Base-by-base conservation (phyloP, 2,888 invertebrate species). In the Junonia oenone region DNA sequence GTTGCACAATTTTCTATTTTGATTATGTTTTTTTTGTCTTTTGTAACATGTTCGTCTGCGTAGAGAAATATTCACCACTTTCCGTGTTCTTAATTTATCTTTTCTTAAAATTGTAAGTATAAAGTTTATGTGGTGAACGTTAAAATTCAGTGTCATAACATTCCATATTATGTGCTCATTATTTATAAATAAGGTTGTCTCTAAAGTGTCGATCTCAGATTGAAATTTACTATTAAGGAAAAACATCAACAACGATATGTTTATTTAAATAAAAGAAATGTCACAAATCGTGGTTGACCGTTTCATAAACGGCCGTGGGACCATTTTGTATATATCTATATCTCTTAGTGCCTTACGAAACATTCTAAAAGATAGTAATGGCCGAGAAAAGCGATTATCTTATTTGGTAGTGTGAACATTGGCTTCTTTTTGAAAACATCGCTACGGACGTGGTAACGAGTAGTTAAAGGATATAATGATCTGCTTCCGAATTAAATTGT, bases 191-290 rank as follows among this genome's bases (percentile, higher is more conserved):
- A 81, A 77, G 77, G 78, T 80, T 83, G 81, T 90, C 83, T 83
- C 83, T 78, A 76, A 84, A 82, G 80, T 81, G 83, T 88, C 89
- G 90, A 90, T 90, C 90, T 90, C 90, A 89, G 83, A 81, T 88
- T 89, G 88, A 89, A 87, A 86, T 81, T 84, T 82, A 88, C 82
- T 87, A 81, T 75, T 89, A 88, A 89, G 88, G 78, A 75, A 78
- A 81, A 78, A 52, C 46, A 52, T 46, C 29, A 31, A 45, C 81
- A 76, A 76, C 78, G 75, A 75, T 77, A 71, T 69, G 65, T 70
- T 72, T 64, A 76, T 74, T 70, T 71, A 67, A 68, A 73, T 71
- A 57, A 81, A 76, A 75, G 68, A 67, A 75, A 77, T 78, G 81
- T 85, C 81, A 83, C 83, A 81, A 80, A 79, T 73, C 69, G 68